These are phyloP conservation scores for Gambelia wislizenii DNA, from an alignment of 2,797 vertebrate genomes.

Conservation along the genomic window DNA sequence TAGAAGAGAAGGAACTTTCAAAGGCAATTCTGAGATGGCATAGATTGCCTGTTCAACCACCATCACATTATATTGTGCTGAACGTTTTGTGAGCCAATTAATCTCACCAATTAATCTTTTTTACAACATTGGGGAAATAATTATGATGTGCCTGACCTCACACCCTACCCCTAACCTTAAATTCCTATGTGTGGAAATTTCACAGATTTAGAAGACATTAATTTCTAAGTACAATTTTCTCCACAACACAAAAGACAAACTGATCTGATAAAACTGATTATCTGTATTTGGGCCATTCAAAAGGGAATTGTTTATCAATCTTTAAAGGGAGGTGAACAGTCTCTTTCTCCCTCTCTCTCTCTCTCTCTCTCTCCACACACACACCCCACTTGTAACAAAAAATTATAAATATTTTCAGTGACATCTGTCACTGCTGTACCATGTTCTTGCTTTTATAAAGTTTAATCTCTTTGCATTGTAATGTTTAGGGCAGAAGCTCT, in stretches of 20 bases:
- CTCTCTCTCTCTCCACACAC: too few relatives aligned
- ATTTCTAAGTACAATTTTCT: not conserved
- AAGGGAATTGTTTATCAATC: not conserved
- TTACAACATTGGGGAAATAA: slow-evolving; percentile 2
- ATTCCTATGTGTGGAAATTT: not conserved
- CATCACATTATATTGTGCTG: not conserved
- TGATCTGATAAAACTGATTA: not conserved
- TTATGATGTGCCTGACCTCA: not conserved
- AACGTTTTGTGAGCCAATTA: not conserved
- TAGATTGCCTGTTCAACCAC: not conserved
- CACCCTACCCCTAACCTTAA: not conserved
- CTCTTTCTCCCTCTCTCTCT: too few relatives aligned
- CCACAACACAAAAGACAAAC: not conserved
- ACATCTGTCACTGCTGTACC: slow-evolving; percentile 57
- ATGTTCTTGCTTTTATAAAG: slow-evolving; percentile 59
- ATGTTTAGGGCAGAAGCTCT: slow-evolving; percentile 64
- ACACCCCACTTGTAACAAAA: slow-evolving; percentile 22
- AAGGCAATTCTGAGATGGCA: not conserved
- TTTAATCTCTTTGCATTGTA: slow-evolving; percentile 68
- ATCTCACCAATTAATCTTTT: not conserved
- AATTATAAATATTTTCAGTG: not conserved
- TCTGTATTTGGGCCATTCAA: not conserved
- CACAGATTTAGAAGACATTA: not conserved
- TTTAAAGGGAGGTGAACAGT: not conserved
- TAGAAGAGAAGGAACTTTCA: not conserved